Percentiles rank a stretch among this genome's conserved stretches.
Conservation (phyloP, 2,113 vertebrate genomes). For the human region GRCh38 chr4:15477501-15478000, state of each 20-base stretch:
- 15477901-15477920: not conserved
- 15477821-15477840: accelerated
- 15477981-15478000: not conserved
- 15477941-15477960: not conserved
- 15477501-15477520: not conserved
- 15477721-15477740: not conserved
- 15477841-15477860: too few relatives aligned
- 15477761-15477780: accelerated
- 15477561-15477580: not conserved
- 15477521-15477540: not conserved
- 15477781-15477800: not conserved
- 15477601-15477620: not conserved
- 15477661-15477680: too few relatives aligned
- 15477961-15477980: not conserved
- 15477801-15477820: not conserved
- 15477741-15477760: not conserved
- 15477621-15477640: not conserved
- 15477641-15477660: not conserved
- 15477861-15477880: accelerated
- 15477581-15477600: not conserved
- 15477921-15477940: not conserved
- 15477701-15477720: too few relatives aligned
- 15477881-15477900: not conserved
- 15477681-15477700: not conserved
- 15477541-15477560: not conserved